phyloP scores from a whole-genome alignment of 2,113 vertebrate species.

The Antennarius striatus region DNA sequence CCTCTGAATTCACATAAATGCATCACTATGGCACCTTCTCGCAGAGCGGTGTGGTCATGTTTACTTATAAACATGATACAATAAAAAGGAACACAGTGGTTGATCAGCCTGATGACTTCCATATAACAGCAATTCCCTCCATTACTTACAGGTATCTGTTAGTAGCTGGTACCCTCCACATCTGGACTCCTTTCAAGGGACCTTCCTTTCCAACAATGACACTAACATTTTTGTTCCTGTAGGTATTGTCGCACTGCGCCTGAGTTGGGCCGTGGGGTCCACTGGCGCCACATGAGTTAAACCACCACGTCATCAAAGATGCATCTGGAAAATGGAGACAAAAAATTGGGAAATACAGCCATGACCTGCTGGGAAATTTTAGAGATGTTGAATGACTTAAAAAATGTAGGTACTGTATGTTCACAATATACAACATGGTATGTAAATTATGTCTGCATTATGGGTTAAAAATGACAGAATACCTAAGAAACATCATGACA shows the following conservation, averaged over 20 bases:
- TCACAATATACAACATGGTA: conserved; percentile 17
- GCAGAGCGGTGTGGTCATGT: too few relatives aligned
- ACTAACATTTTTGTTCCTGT: conserved; percentile 82
- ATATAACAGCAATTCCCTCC: background rate
- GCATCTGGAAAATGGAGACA: conserved; percentile 64
- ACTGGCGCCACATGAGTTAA: conserved; percentile 87
- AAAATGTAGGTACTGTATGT: background rate
- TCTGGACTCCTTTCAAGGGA: conserved; percentile 82
- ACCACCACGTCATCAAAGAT: conserved; percentile 82
- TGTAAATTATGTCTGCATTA: conserved; percentile 13
- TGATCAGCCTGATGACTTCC: too few relatives aligned
- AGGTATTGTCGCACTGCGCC: conserved; percentile 86
- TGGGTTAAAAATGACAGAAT: conserved; percentile 25
- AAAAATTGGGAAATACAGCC: background rate
- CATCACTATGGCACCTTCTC: too few relatives aligned
- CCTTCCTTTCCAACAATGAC: conserved; percentile 83
- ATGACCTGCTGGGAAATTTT: background rate
- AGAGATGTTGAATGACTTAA: background rate
- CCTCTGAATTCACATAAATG: too few relatives aligned
- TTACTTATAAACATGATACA: too few relatives aligned
- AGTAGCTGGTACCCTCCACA: conserved; percentile 85
- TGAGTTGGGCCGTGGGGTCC: conserved; percentile 85
- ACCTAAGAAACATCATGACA: background rate
- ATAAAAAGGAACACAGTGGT: too few relatives aligned
- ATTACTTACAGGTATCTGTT: conserved; percentile 83